A percentile compares a stretch with the other conserved stretches of the same genome.
Evolutionary conservation across 2,797 vertebrate species (phyloP).

Genomic region (Sus cebifrons): DNA sequence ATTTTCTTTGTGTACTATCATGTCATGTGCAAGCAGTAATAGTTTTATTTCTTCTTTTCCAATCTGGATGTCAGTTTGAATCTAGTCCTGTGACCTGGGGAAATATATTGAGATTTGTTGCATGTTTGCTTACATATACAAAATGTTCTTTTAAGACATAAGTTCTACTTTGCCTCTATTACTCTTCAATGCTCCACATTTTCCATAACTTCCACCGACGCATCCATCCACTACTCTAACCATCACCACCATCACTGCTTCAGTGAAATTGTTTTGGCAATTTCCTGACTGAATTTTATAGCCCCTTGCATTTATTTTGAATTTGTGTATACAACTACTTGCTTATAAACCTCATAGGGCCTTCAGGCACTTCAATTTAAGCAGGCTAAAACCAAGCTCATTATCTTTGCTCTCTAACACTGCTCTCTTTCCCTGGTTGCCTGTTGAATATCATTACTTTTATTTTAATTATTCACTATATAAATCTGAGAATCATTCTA

Average conservation of each 20-base stretch:
- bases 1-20: too few species aligned
- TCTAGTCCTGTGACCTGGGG: not conserved
- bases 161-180: not conserved
- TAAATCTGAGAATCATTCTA: not conserved
- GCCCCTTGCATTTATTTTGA: not conserved
- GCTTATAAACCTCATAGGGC: not conserved
- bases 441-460: not conserved
- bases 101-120: not conserved
- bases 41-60: too few species aligned
- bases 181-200: not conserved
- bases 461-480: not conserved
- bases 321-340: not conserved
- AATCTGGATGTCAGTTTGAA: not conserved
- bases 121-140: not conserved
- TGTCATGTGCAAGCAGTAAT: too few species aligned
- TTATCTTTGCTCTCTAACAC: not conserved
- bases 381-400: not conserved
- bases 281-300: not conserved
- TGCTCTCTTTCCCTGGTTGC: not conserved
- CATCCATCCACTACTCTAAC: not conserved
- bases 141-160: not conserved
- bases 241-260: not conserved
- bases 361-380: not conserved
- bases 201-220: not conserved
- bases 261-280: not conserved